phyloP scores from a whole-genome alignment of 2,797 vertebrate genomes.

The Poeciliopsis infans region DNA sequence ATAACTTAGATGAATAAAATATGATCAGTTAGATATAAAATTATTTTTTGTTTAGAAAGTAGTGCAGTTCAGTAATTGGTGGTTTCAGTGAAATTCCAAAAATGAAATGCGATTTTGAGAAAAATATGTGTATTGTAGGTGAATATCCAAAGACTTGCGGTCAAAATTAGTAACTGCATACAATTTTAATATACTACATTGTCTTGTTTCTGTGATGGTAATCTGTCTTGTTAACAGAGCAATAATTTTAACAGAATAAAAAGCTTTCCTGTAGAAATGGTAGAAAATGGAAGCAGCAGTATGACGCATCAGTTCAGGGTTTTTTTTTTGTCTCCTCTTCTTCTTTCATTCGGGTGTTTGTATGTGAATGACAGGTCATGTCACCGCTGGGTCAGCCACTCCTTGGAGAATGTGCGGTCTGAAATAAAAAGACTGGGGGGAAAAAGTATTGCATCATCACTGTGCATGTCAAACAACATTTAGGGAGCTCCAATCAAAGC shows the following conservation, averaged over 20 bases:
- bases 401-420: conserved; percentile 6
- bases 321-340: background rate
- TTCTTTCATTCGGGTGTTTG: background rate
- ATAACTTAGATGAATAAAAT: background rate
- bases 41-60: background rate
- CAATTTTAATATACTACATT: background rate
- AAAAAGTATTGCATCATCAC: conserved; percentile 4
- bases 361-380: background rate
- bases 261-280: background rate
- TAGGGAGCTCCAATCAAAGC: background rate
- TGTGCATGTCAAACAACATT: conserved; percentile 1
- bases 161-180: background rate
- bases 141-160: background rate
- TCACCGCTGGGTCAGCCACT: conserved; percentile 3
- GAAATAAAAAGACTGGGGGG: conserved; percentile 6
- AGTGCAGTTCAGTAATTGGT: background rate
- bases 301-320: conserved; percentile 5
- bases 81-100: background rate
- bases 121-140: background rate
- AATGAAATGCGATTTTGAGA: background rate
- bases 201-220: background rate
- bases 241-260: background rate
- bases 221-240: background rate
- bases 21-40: background rate
- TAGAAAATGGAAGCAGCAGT: background rate